phyloP scores from a whole-genome alignment of 2,113 vertebrate genomes.

The Crypturellus undulatus region DNA sequence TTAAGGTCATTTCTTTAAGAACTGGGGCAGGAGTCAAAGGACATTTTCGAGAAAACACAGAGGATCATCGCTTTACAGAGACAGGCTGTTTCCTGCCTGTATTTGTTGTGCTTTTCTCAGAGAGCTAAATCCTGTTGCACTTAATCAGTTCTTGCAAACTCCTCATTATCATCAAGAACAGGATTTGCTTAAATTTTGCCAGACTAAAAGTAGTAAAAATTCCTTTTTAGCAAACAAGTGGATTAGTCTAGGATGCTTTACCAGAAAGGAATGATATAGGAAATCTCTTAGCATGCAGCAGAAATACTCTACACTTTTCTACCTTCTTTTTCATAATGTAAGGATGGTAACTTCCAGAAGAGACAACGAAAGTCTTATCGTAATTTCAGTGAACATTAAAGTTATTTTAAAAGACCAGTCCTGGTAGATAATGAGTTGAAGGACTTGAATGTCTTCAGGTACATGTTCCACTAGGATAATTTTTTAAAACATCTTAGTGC shows the following conservation, averaged over 20 bases:
- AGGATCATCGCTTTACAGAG: neutral
- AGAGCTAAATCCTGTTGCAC: neutral
- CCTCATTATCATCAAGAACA: neutral
- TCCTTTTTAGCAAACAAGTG: neutral
- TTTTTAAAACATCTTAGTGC: neutral
- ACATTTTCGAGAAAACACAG: constrained; percentile 52
- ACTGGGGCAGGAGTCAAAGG: constrained; percentile 52
- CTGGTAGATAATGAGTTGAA: neutral
- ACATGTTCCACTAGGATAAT: neutral
- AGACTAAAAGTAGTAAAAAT: neutral
- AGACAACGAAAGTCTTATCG: neutral
- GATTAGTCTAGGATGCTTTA: neutral
- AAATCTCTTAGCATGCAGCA: neutral
- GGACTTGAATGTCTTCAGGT: neutral
- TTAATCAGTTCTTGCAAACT: neutral
- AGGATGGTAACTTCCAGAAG: neutral
- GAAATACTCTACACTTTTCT: neutral
- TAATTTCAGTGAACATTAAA: neutral
- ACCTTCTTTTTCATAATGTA: fast-evolving
- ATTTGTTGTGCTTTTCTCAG: constrained; percentile 5
- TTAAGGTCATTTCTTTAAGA: constrained; percentile 52
- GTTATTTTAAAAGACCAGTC: neutral
- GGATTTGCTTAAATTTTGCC: neutral
- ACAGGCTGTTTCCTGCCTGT: constrained; percentile 46
- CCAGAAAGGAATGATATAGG: neutral